These are phyloP conservation scores for Orestias chungarensis DNA, from an alignment of 2,797 vertebrate genomes.

Conservation along the genomic window DNA sequence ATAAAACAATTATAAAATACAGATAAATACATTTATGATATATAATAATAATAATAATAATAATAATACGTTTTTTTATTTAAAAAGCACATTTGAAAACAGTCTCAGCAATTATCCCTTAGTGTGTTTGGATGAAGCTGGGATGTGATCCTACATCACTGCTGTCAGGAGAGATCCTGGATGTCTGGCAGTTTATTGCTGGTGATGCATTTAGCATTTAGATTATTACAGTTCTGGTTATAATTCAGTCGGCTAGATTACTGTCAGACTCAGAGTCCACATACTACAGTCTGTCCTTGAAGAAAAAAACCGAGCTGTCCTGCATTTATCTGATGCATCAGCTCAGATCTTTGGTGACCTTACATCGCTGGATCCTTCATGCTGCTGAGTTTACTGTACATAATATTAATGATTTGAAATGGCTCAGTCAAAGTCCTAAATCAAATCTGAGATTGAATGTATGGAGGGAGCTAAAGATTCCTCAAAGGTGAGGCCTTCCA, in stretches of 20 bases:
- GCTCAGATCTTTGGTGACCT: background rate
- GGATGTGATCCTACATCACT: background rate
- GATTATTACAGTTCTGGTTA: background rate
- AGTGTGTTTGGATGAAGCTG: no score
- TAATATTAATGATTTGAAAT: no score
- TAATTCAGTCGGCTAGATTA: background rate
- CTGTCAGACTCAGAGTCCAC: background rate
- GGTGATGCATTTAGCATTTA: background rate
- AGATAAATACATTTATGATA: background rate
- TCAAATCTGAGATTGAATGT: no score
- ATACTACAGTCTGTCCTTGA: background rate
- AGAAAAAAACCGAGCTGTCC: background rate
- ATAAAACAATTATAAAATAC: background rate
- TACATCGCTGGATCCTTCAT: background rate
- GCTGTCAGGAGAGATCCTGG: background rate
- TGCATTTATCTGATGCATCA: background rate
- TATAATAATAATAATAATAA: background rate
- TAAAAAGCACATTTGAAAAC: background rate
- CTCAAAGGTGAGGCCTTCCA: no score
- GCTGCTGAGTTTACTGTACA: background rate
- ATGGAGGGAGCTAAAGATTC: no score
- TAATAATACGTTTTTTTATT: background rate
- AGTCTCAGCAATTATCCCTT: no score
- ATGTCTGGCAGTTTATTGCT: background rate
- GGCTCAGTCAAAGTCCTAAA: no score